phyloP scores from a whole-genome alignment of 2,113 vertebrate genomes.

The Carassius auratus region DNA sequence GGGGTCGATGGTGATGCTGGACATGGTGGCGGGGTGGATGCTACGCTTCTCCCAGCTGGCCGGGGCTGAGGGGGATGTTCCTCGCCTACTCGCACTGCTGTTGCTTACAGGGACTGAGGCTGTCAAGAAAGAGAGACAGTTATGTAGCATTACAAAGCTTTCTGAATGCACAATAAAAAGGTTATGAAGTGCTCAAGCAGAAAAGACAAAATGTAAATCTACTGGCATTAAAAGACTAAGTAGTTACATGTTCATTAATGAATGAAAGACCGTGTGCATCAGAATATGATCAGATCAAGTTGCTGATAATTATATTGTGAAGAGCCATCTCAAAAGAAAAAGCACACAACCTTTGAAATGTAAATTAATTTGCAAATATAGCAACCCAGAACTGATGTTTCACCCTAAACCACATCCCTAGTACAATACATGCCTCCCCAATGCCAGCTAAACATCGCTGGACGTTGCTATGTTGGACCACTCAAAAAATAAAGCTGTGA shows the following conservation, averaged over 20 bases:
- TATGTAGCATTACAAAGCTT: constrained; percentile 49
- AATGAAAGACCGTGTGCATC: background rate
- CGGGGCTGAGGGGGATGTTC: constrained; percentile 55
- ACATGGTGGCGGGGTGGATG: constrained; percentile 82
- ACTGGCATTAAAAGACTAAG: background rate
- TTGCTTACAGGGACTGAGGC: constrained; percentile 89
- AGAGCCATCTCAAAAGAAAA: background rate
- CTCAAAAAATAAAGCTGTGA: background rate
- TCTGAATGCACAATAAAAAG: background rate
- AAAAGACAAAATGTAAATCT: background rate
- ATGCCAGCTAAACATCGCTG: background rate
- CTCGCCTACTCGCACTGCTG: constrained; percentile 60
- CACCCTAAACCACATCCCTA: background rate
- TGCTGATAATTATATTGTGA: no score
- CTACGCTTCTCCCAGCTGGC: constrained; percentile 79
- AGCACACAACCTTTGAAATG: background rate
- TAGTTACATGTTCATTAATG: background rate
- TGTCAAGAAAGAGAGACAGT: constrained; percentile 62
- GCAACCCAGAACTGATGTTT: background rate
- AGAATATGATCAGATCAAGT: background rate
- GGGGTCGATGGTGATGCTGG: constrained; percentile 97
- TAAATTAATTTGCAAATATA: background rate
- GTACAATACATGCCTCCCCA: background rate
- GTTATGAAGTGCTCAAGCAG: background rate
- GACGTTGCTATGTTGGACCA: background rate